These are phyloP conservation scores for Phalacrocorax brasilianus DNA, from an alignment of 2,113 vertebrate genomes.

Conservation along the genomic window DNA sequence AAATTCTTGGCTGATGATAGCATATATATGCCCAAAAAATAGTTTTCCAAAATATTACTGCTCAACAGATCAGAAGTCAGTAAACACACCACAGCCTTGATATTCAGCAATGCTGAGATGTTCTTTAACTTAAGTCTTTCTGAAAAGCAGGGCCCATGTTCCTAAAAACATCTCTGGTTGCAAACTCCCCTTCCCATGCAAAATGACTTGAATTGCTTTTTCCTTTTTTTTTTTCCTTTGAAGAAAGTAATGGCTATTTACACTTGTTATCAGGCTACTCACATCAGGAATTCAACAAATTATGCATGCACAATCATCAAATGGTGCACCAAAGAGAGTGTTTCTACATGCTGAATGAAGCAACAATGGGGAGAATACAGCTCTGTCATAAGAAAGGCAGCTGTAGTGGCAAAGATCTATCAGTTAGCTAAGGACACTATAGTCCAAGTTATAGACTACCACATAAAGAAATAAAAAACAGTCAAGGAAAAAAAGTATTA, in stretches of 20 bases:
- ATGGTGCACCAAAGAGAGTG: not conserved
- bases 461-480: not conserved
- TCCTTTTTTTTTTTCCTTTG: not conserved
- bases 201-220: not conserved
- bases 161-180: not conserved
- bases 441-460: not conserved
- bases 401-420: not conserved
- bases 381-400: conserved; percentile 7
- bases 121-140: not conserved
- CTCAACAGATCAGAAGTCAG: not conserved
- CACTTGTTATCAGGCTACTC: conserved; percentile 25
- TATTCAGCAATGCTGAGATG: not conserved
- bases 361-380: not conserved
- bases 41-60: not conserved
- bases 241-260: conserved; percentile 48
- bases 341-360: conserved; percentile 17
- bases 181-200: not conserved
- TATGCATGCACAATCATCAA: conserved; percentile 52
- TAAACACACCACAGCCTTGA: not conserved
- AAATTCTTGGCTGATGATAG: not conserved
- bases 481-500: not conserved
- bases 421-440: not conserved
- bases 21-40: not conserved
- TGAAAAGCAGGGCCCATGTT: not conserved
- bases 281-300: conserved; percentile 19